Evolutionary conservation across 2,888 invertebrate species (phyloP).

Genomic region (Noctua janthina): DNA sequence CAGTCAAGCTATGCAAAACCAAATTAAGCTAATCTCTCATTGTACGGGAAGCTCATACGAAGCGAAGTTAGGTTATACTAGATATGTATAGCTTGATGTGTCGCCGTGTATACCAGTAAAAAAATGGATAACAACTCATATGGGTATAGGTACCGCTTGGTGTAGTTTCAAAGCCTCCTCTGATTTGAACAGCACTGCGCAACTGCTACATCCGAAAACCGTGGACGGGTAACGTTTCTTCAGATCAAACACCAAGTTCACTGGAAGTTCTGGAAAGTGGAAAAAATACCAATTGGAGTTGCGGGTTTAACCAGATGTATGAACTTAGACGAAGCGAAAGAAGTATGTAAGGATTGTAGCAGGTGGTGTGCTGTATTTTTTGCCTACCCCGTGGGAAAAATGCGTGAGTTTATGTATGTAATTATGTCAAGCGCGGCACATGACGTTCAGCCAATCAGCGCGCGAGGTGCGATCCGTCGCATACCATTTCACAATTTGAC

Average conservation of each 20-base stretch:
- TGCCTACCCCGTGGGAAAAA: background rate
- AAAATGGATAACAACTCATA: background rate
- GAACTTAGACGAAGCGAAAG: no score
- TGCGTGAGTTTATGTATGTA: background rate
- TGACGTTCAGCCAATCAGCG: no score
- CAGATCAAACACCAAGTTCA: constrained; percentile 68
- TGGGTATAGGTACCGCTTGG: constrained; percentile 70
- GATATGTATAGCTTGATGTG: no score
- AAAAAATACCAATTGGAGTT: background rate
- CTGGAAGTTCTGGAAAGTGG: constrained; percentile 75
- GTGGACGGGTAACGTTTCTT: constrained; percentile 70
- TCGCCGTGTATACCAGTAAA: background rate
- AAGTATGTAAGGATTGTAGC: no score
- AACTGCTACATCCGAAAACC: constrained; percentile 81
- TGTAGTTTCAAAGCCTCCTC: constrained; percentile 77
- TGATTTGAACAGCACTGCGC: constrained; percentile 79
- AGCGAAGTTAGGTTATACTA: no score
- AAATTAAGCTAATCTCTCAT: no score
- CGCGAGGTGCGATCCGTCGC: no score
- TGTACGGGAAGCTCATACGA: no score
- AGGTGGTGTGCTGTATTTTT: background rate
- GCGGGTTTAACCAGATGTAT: background rate
- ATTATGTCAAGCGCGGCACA: no score
- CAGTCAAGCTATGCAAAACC: no score
- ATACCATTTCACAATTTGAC: no score